Evolutionary conservation across 2,888 invertebrate genomes (phyloP), one percentile per base, ranked within the genome.

Genomic region (Zaprionus bogoriensis): DNA sequence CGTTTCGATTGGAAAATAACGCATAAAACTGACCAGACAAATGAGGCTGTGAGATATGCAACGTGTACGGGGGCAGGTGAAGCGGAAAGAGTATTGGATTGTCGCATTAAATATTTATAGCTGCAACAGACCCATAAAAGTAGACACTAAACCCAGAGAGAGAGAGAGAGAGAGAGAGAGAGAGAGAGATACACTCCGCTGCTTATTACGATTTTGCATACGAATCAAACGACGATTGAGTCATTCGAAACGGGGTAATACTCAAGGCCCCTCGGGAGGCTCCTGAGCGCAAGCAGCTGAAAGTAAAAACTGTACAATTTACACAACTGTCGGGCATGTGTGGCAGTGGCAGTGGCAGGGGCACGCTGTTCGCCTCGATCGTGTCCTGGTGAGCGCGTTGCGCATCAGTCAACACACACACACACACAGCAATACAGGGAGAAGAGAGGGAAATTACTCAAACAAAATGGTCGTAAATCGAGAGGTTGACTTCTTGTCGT

Each of bases 381-480:
- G 23, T 44, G 39, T 67, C 67, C 67, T 68, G 57, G 42, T 19
- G 32, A 28, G 46, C 27, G 36, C 51, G 69, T 54, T 71, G 71
- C 74, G 74, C 74, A 65, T 74, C 71, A 74, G 65, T 68, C 68
- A 65, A 51, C 74, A 74, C 54, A 61, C 17, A 20, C n/a, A 25
- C 9, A 27, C 28, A 44, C 42, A 44, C 28, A 58, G 30, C 17
- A n/a, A 30, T 12, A 32, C 6, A 23, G 6, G 5, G 25, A 44
- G 6, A 9, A 17, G 30, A 9, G 14, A 20, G 12, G 75, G 71
- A 76, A 88, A 87, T 88, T 78, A 87, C 75, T 88, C 88, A 88
- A 87, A 87, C 84, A 87, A 89, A 89, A 89, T 87, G 89, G 87
- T 89, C 88, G 87, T 89, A 89, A 89, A 89, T 89, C 87, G 88